Base-by-base conservation (phyloP, 1,140 invertebrate species). In the Heliconius congener region DNA sequence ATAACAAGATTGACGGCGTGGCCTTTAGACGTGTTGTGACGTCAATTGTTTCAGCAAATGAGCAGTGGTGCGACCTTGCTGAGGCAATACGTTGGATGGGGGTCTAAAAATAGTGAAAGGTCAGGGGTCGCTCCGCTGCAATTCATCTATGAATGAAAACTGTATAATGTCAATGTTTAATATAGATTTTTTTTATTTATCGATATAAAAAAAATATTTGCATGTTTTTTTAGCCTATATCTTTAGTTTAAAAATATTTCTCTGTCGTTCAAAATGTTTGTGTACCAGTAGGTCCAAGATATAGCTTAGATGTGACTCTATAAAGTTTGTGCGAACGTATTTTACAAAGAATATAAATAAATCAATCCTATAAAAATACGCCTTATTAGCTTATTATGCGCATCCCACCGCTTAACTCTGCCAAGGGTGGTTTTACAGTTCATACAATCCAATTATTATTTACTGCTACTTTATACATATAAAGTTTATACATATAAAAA, bases 31-130 rank as follows among this genome's bases (percentile, higher is more conserved):
- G 73, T 50, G 66, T 78, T 83, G 81, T 94, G 91, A 94, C 91
- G 92, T 93, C 89, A 92, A 90, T 93, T 92, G 91, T 92, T 94
- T 91, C 89, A 92, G 90, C 88, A 89, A 92, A 91, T 89, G 88
- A 91, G 78, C 88, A 78, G 81, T 82, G 85, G 73, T 78, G 78
- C 82, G 89, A 84, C 92, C 92, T 94, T 91, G 91, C 81, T 77
- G 77, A 77, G 88, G 86, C 87, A 81, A 85, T 90, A 85, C 82
- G 79, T 82, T 87, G 84, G 88, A 88, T 88, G 85, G 86, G 81
- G 82, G 60, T 88, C 91, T 94, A 94, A 90, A 94, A 89, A 93
- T 93, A 94, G 74, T 81, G 81, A 85, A 90, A 90, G 91, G 92
- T 92, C 88, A 93, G 83, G 84, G 91, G 90, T 93, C 86, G 90